Base-by-base conservation (phyloP, 30 jellyfish, hydroid and myxozoan species). In the Rhopilema esculentum region DNA sequence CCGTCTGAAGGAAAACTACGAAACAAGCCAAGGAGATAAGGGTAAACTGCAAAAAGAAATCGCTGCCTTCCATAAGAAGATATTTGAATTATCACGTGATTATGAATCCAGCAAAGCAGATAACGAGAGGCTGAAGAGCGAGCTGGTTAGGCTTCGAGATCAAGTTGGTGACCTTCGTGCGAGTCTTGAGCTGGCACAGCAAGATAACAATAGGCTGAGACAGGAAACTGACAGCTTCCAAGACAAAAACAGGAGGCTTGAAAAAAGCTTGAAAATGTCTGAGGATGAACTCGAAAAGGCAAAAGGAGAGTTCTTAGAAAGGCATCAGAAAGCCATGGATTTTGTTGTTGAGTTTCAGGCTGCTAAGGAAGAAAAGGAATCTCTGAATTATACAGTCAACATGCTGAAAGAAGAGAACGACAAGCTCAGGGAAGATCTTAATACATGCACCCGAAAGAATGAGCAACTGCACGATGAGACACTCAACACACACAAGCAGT, bases 1-100 rank as follows among this genome's bases (percentile, higher is more conserved):
- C 84, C 96, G 97, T 19, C 77, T 95, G 83, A 95, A 95, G 80
- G 99, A 95, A 77, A 89, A 90, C 88, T 95, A 95, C 81, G 99
- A 95, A 49, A 84, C 85, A 20, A 95, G 99, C 76, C 97, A 91
- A 80, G 97, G 96, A 27, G 99, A 95, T 80, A 95, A 95, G 73
- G 97, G 97, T 2, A 95, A 95, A 61, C 95, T 95, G 75, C 96
- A 97, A 66, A 96, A 86, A 64, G 99, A 95, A 65, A 79, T 95
- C 50, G 97, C 97, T 48, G 91, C 93, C n/a, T 95, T 82, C 96
- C 97, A 89, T 62, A 95, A 83, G 84, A 90, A 82, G 88, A 89
- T 95, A 29, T 81, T 97, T 67, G 99, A 95, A 69, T 84, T 95
- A 63, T 63, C 99, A 1, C 79, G 86, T 31, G 94, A 98, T 25